Evolutionary conservation across 64 coral and sea anemone species (phyloP), one percentile per base, ranked within the genome.

Genomic region (Porites lutea): DNA sequence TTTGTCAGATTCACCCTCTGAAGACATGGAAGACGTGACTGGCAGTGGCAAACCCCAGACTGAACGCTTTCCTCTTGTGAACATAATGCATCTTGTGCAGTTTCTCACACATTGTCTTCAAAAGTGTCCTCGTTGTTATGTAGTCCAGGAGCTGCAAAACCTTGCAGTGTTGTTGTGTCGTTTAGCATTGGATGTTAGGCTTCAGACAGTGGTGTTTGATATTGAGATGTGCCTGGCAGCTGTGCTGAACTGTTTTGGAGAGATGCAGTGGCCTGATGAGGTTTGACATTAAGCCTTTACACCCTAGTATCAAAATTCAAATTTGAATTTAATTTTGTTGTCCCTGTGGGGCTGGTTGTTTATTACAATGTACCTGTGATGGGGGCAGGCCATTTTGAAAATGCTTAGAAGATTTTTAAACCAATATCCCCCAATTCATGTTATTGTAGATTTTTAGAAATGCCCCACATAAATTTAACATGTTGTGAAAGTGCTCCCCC

Each of bases 221-320:
- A 77, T 97, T 65, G 87, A 94, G 83, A 94, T 93, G 88, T 97
- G 92, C n/a, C 81, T 97, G 87, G 88, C 77, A 46, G 92, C 87
- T 20, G 48, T 88, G 43, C 74, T 97, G 58, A 65, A 94, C 21
- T 97, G 88, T 61, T 97, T 94, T 94, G 88, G 88, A 6, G 45
- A 72, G 15, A 83, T 63, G 14, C 95, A 94, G 45, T 97, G 95
- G 95, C 72, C 91, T 27, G 95, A 97, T 72, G 86, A 94, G 95
- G 95, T 96, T 37, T 79, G 54, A 23, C 4, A 67, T 37, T 37
- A 37, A 37, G 27, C 0, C 27, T 37, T 37, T 37, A 37, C 0
- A 37, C 27, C 27, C 27, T 37, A 37, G 27, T 37, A 37, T 37
- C 27, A 37, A 37, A 37, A 37, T 37, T 37, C 27, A 37, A 37